Evolutionary conservation across 2,113 vertebrate genomes (phyloP), one percentile per base, ranked within the genome.

Genomic region (Ancistrus triradiatus): DNA sequence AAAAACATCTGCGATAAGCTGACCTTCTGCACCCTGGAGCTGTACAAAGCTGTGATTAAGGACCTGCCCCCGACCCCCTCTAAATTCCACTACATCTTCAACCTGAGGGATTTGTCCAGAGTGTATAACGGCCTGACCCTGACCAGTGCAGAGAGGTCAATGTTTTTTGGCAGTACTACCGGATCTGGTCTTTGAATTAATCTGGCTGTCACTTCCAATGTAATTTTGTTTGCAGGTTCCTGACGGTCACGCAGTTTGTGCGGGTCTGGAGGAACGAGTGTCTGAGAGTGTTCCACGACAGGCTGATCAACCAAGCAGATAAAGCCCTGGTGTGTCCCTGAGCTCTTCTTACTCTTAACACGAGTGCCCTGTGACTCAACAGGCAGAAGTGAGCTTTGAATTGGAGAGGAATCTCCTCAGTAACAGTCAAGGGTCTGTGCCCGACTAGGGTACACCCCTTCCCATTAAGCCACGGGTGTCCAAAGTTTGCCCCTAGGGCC

Each of bases 1-100:
- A 33, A 79, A 46, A 83, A 80, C 0, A 77, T 93, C 21, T 91
- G 88, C 53, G 86, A 91, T 72, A 80, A 78, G 69, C 64, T 99
- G 77, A 97, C 93, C 1, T 14, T 9, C n/a, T 95, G 91, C 78
- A 99, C 94, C 0, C 63, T 98, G 76, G 76, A 86, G 8, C 89
- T 99, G 19, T 97, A 97, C 76, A 92, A 88, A 69, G 75, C 13
- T 63, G 89, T 97, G 5, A 75, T 95, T 59, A 86, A 77, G 75
- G 93, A 95, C n/a, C 76, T 99, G 24, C 95, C 91, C 0, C 91
- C 94, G 14, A 98, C 94, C 35, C 96, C 95, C 1, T 98, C 95
- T 1, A 99, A 95, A 79, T 99, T 98, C 73, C 95, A 98, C 74
- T 98, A 99, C 72, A 95, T 95, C 82, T 99, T 99, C 67, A 99